These are phyloP conservation scores for Virgularia gustaviana DNA, from an alignment of 92 coral and sea anemone species.

Conservation along the genomic window DNA sequence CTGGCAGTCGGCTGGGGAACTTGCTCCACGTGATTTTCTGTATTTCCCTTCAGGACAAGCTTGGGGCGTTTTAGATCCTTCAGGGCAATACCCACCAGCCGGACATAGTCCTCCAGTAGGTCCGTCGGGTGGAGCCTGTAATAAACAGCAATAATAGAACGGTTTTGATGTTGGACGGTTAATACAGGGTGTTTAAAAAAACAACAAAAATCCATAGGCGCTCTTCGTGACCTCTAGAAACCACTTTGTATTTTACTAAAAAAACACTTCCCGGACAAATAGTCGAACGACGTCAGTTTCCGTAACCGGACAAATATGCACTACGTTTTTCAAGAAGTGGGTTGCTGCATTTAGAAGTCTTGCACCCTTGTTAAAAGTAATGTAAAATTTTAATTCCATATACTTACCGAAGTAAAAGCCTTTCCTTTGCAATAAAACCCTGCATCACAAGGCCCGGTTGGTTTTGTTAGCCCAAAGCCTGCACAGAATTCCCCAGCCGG, in stretches of 20 bases:
- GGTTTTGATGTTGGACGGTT: no score
- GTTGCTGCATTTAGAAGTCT: no score
- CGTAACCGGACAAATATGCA: no score
- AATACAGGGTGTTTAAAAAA: no score
- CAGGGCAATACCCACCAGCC: constrained; percentile 93
- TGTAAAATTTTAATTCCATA: background rate
- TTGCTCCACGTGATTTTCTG: constrained; percentile 83
- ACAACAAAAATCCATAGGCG: background rate
- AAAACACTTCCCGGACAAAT: no score
- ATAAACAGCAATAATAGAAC: no score
- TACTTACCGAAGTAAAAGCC: constrained; percentile 88
- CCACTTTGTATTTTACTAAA: no score
- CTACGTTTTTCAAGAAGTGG: no score
- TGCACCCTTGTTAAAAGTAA: no score
- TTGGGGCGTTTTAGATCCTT: constrained; percentile 80
- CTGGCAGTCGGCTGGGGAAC: constrained; percentile 92
- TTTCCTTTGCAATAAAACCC: constrained; percentile 92
- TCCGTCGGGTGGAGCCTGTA: constrained; percentile 99
- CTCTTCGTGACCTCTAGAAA: no score
- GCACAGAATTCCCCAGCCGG: constrained; percentile 98
- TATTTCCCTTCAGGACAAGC: constrained; percentile 94
- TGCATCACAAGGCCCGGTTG: constrained; percentile 95
- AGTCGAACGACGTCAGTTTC: no score
- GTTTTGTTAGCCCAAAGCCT: constrained; percentile 72
- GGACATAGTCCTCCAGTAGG: constrained; percentile 97